Evolutionary conservation across 2,113 vertebrate genomes (phyloP).

Genomic region (Sceloporus tristichus): DNA sequence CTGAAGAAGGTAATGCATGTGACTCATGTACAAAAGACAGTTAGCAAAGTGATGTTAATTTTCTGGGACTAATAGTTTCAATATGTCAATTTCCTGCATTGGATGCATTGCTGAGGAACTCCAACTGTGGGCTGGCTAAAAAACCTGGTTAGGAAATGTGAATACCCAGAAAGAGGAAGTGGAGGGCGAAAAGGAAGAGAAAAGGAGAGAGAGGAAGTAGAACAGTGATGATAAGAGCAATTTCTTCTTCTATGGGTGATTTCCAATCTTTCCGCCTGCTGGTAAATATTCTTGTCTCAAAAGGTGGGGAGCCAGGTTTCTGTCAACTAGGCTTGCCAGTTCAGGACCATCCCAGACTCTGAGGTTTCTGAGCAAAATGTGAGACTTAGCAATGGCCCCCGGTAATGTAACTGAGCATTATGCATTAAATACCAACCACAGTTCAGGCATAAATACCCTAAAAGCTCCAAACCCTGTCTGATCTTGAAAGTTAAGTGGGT

Average conservation of each 20-base stretch:
- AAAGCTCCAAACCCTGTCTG: too few relatives aligned
- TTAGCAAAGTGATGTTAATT: slow-evolving; percentile 40
- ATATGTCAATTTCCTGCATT: neutral
- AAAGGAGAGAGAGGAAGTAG: too few relatives aligned
- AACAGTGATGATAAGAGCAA: too few relatives aligned
- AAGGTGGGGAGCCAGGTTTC: neutral
- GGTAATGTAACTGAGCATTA: too few relatives aligned
- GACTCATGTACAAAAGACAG: slow-evolving; percentile 14
- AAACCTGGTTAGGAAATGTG: neutral
- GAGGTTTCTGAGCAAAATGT: too few relatives aligned
- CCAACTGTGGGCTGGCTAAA: neutral
- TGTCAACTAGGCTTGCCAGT: neutral
- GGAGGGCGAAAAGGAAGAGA: neutral
- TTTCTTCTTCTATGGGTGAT: too few relatives aligned
- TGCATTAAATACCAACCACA: too few relatives aligned
- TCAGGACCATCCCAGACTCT: too few relatives aligned
- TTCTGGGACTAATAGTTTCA: slow-evolving; percentile 31
- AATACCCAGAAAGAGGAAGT: neutral
- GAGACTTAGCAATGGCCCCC: too few relatives aligned
- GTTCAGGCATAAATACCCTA: too few relatives aligned
- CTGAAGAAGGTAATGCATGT: slow-evolving; percentile 38
- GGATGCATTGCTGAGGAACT: neutral
- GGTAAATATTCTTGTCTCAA: neutral
- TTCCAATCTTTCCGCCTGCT: neutral
- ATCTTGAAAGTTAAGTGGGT: too few relatives aligned